Evolutionary conservation across 2,113 vertebrate genomes (phyloP), one percentile per base, ranked within the genome.

Genomic region (Leiothrix lutea): DNA sequence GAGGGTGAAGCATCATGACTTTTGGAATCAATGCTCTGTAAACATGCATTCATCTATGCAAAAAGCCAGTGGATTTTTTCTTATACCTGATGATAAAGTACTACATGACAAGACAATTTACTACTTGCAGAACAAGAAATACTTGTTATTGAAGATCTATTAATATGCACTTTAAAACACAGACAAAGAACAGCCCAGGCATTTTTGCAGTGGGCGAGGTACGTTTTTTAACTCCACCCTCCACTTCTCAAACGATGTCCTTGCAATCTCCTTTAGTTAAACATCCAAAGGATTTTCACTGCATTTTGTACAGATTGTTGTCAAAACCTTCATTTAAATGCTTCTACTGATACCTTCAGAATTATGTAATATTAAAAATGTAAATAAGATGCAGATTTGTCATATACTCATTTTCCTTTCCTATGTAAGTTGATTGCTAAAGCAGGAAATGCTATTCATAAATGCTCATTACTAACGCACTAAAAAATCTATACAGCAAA

Each of bases 321-420:
- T 82, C 40, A 84, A 75, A 94, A n/a, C 16, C 19, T 54, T 80
- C 35, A 48, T 94, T 91, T 86, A 93, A 90, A 91, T 92, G 33
- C 79, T 87, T 87, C 88, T 81, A 80, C 70, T 65, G 61, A 84
- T 48, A 81, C 38, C 62, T 93, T 96, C 89, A 66, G 58, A 91
- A 95, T 66, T 86, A 73, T 36, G 78, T 88, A 83, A 80, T 69
- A 84, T 96, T 95, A 89, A 40, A 73, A 53, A 96, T 93, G 79
- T 70, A 96, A 94, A 93, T 95, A 73, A 92, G 78, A 80, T 94
- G 60, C 61, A 89, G 66, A 83, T 95, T 93, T 95, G 95, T 95
- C 90, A 96, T 65, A 77, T 61, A 65, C 50, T 90, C 56, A 51
- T 75, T 92, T 93, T 95, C 40, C 90, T 90, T 75, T 69, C 67